Percentiles rank a stretch among this genome's conserved stretches.
These are phyloP conservation scores for Rhineura floridana DNA, from an alignment of 2,113 vertebrate species.

Conservation along the genomic window DNA sequence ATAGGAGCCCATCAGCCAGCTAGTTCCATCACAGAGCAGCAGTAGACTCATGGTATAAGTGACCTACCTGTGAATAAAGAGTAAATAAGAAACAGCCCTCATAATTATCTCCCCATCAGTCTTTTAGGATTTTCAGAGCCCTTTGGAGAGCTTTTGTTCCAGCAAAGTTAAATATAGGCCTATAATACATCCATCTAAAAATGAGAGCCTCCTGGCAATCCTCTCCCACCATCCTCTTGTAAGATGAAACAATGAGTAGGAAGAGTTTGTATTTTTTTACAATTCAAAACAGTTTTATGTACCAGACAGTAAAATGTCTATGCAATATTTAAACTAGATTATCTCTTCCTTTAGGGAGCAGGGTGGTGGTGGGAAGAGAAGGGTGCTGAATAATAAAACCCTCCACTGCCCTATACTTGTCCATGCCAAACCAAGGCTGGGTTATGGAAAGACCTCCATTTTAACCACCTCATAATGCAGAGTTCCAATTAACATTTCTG, in stretches of 20 bases:
- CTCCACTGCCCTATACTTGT: background rate
- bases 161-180: slow-evolving; percentile 45
- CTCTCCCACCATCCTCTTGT: background rate
- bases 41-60: fast-evolving
- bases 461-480: background rate
- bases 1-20: background rate
- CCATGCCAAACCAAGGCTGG: fast-evolving
- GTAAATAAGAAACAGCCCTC: fast-evolving
- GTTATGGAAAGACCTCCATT: background rate
- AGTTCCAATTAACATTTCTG: background rate
- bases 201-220: slow-evolving; percentile 22
- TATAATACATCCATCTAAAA: slow-evolving; percentile 5
- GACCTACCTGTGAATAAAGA: fast-evolving
- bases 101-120: slow-evolving; percentile 16
- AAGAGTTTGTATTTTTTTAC: background rate
- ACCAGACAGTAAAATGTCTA: background rate
- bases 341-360: background rate
- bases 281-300: background rate
- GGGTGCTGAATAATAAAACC: fast-evolving
- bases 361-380: no score
- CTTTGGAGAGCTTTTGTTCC: slow-evolving; percentile 1
- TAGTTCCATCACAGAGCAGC: background rate
- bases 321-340: background rate
- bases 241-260: background rate
- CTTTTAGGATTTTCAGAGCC: slow-evolving; percentile 28